Evolutionary conservation across 2,888 invertebrate species (phyloP), one percentile per base, ranked within the genome.

Genomic region (Heteromyza rotundicornis): DNA sequence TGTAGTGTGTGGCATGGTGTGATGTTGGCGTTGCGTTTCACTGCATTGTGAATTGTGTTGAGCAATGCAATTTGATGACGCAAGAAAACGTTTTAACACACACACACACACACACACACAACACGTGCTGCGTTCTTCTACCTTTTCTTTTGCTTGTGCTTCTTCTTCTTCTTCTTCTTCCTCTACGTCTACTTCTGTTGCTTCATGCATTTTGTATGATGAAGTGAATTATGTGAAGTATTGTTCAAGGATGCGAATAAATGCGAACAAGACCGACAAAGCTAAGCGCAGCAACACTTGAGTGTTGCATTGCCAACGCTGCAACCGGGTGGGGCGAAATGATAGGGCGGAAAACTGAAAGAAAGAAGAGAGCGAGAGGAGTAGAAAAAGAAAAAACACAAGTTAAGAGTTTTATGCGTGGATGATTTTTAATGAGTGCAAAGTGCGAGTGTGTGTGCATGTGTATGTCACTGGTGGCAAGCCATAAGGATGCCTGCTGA

Each of bases 231-330:
- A 66, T 66, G 61, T 60, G 54, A 59, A 66, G 63, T 62, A 63
- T 64, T 68, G 66, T 62, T 64, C 56, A 68, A 68, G 68, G 66
- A 66, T 64, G 68, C 66, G 61, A 68, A 65, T 66, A 62, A 68
- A 62, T 64, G 24, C 56, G 49, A 58, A 58, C 47, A 20, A 47
- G 20, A 17, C 47, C 47, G 20, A 47, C 47, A 47, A 47, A 47
- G 47, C 19, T 3, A 5, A 47, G 17, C 10, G 3, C 10, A 40
- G 14, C 17, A 17, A 47, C 47, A 47, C 47, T 47, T 14, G 20
- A 47, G 20, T 19, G 47, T 47, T 17, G 47, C 47, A 47, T 5
- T 14, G 19, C 3, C 47, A 47, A 20, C 20, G 19, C 3, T 5
- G 20, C 47, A 20, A 47, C 17, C 47, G 47, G 19, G 19, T 5